These are phyloP conservation scores for Gulo gulo DNA, from an alignment of 2,113 vertebrate species.

Conservation along the genomic window DNA sequence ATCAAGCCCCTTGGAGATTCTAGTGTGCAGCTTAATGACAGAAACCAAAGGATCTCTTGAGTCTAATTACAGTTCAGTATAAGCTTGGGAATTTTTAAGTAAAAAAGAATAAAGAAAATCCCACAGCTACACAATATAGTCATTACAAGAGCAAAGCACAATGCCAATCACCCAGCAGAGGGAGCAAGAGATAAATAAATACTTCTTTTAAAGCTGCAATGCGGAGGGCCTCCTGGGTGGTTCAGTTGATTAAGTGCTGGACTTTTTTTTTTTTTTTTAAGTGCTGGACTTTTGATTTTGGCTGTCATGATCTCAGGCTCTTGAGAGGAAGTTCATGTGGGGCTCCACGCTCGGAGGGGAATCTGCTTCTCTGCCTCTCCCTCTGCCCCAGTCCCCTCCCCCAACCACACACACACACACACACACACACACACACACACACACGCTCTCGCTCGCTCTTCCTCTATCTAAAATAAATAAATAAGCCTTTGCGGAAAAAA, in stretches of 20 bases:
- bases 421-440: rapidly evolving
- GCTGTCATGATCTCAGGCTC: neutral
- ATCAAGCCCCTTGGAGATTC: neutral
- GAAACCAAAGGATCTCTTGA: neutral
- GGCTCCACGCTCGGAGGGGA: neutral
- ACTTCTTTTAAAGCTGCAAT: neutral
- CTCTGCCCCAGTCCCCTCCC: neutral
- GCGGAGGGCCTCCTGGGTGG: neutral
- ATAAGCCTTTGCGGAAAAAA: neutral
- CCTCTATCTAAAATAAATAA: neutral
- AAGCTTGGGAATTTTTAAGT: neutral
- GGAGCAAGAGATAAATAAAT: constrained; percentile 7
- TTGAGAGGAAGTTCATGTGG: neutral
- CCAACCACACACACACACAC: rapidly evolving
- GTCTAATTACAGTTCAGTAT: neutral
- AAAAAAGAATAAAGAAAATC: neutral
- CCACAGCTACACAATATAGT: neutral
- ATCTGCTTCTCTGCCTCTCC: neutral
- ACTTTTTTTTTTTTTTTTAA: too few species aligned
- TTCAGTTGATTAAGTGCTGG: neutral
- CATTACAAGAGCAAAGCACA: neutral
- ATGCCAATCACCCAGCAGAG: constrained; percentile 54
- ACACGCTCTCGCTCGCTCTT: neutral
- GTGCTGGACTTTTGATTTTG: neutral
- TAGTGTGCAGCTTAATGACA: neutral